phyloP scores from a whole-genome alignment of 2,113 vertebrate genomes.

The Corythornis vintsioides region DNA sequence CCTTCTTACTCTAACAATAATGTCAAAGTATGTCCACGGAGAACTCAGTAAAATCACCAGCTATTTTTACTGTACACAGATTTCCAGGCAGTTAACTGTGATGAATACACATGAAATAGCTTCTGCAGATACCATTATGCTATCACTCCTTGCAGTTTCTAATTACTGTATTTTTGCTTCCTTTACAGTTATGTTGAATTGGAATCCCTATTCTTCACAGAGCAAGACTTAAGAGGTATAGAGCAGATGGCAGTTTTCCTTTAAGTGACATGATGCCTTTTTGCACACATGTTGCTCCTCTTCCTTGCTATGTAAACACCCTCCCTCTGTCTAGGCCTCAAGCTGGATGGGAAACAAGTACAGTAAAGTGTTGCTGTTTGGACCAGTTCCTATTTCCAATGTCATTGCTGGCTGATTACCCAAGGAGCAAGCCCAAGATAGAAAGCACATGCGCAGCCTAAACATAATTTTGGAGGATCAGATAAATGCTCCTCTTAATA shows the following conservation, averaged over 20 bases:
- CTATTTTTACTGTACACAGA: neutral
- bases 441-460: neutral
- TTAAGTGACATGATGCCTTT: neutral
- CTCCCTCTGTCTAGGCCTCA: neutral
- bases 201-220: neutral
- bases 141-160: neutral
- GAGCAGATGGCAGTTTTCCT: neutral
- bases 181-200: neutral
- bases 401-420: neutral
- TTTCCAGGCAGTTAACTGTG: neutral
- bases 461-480: neutral
- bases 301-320: slow-evolving; percentile 9
- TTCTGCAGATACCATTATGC: neutral
- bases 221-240: neutral
- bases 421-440: neutral
- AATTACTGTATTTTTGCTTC: neutral
- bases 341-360: slow-evolving; percentile 11
- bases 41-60: neutral
- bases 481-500: neutral
- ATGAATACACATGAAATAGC: neutral
- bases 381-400: neutral
- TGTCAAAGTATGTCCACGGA: neutral
- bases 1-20: neutral
- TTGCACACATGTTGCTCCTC: rapidly evolving
- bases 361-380: slow-evolving; percentile 23